A percentile compares a stretch with the other conserved stretches of the same genome.
Evolutionary conservation across 1,140 invertebrate species (phyloP).

Genomic region (Panulirus ornatus): DNA sequence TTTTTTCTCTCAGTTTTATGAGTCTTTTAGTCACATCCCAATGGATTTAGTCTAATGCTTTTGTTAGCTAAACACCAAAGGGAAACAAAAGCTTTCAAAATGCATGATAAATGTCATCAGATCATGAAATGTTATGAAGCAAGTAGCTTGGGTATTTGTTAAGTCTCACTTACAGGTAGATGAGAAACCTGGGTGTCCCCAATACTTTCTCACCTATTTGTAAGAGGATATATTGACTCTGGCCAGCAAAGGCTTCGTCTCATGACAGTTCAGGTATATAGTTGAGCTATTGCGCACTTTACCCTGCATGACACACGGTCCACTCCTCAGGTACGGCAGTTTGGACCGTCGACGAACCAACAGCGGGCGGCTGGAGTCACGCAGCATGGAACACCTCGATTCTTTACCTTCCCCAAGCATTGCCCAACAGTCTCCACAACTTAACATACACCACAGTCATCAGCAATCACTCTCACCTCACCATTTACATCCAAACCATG

Average conservation of each 20-base stretch:
- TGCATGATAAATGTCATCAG: conserved; percentile 39
- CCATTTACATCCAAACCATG: conserved; percentile 46
- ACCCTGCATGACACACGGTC: conserved; percentile 67
- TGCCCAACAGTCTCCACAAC: conserved; percentile 52
- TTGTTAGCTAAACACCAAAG: not conserved
- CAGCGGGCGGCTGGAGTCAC: conserved; percentile 76
- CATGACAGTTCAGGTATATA: conserved; percentile 6
- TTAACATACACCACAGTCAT: conserved; percentile 42
- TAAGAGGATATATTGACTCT: not conserved
- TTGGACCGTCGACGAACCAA: conserved; percentile 82
- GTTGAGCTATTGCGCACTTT: conserved; percentile 46
- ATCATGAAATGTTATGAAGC: conserved; percentile 29
- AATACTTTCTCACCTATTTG: not conserved
- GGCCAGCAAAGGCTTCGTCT: not conserved
- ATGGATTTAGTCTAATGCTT: not conserved
- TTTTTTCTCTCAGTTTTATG: conserved; percentile 29
- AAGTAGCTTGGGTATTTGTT: not conserved
- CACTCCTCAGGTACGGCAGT: conserved; percentile 81
- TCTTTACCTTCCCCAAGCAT: conserved; percentile 61
- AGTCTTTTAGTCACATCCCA: not conserved
- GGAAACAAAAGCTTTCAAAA: not conserved
- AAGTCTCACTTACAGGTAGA: not conserved
- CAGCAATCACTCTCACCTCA: conserved; percentile 49
- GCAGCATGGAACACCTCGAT: conserved; percentile 76
- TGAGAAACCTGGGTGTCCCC: not conserved